Evolutionary conservation across 2,888 invertebrate genomes (phyloP).

Genomic region (Polymixis flavicincta): DNA sequence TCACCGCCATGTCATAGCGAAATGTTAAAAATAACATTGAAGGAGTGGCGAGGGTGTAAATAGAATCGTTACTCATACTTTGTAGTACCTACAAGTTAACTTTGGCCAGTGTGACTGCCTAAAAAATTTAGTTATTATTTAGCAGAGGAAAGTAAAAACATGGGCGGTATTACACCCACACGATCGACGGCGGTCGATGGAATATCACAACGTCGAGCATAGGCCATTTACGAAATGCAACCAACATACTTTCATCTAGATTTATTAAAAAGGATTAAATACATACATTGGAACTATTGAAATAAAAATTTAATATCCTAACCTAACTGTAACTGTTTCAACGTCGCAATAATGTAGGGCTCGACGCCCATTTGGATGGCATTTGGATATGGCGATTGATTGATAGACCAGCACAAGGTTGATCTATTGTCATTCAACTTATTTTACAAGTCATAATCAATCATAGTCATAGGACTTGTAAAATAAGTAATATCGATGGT

Average conservation of each 20-base stretch:
- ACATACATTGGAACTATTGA: background rate
- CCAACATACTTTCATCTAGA: background rate
- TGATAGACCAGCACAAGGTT: background rate
- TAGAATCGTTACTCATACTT: slow-evolving; percentile 27
- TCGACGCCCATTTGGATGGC: background rate
- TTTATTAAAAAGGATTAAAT: background rate
- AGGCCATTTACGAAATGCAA: background rate
- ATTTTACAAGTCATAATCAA: background rate
- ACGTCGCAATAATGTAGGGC: background rate
- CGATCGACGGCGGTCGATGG: background rate
- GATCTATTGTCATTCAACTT: background rate
- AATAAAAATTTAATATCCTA: background rate
- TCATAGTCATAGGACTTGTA: too few species aligned
- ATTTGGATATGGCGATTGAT: background rate
- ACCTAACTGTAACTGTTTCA: background rate
- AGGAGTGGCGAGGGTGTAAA: slow-evolving; percentile 22
- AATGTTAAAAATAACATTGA: slow-evolving; percentile 58
- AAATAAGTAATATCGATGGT: too few species aligned
- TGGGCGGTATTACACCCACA: background rate
- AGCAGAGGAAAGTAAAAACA: background rate
- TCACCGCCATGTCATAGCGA: slow-evolving; percentile 45
- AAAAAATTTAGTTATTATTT: background rate
- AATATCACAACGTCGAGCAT: background rate
- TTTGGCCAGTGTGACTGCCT: background rate
- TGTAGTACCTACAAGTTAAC: background rate